phyloP scores from a whole-genome alignment of 1,140 invertebrate species.

The Chelonus insularis region DNA sequence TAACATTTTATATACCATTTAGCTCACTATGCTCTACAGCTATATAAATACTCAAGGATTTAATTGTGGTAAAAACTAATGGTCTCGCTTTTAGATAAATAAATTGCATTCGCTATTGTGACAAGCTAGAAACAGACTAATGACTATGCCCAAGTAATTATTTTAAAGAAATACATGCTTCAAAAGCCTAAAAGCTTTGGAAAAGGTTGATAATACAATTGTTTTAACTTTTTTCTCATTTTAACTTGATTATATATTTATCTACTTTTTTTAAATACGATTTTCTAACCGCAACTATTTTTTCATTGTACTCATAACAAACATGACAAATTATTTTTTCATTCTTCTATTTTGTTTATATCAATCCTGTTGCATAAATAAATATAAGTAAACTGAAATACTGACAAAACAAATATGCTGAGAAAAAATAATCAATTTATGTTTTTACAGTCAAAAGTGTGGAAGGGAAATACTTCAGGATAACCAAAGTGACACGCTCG shows the following conservation, averaged over 20 bases:
- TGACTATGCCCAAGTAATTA: slow-evolving; percentile 14
- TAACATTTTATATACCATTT: no score
- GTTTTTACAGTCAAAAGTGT: slow-evolving; percentile 63
- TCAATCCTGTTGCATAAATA: no score
- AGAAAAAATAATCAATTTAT: no score
- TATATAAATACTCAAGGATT: slow-evolving; percentile 51
- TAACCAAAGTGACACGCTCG: slow-evolving; percentile 80
- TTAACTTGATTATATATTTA: no score
- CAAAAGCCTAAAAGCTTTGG: no score
- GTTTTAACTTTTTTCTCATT: neutral
- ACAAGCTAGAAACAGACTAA: slow-evolving; percentile 12
- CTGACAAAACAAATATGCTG: no score
- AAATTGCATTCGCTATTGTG: slow-evolving; percentile 49
- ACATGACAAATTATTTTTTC: no score
- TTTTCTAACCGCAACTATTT: no score
- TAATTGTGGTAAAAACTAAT: slow-evolving; percentile 48
- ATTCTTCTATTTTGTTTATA: no score
- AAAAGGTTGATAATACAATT: slow-evolving; percentile 7
- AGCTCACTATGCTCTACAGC: neutral
- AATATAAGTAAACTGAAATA: no score
- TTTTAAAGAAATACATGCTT: slow-evolving; percentile 25
- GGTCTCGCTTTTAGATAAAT: slow-evolving; percentile 48
- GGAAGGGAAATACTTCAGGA: slow-evolving; percentile 74
- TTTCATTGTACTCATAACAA: no score
- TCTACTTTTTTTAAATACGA: no score